Percentiles rank a stretch among this genome's conserved stretches.
These are phyloP conservation scores for Apogon talboti DNA, from an alignment of 2,797 vertebrate species.

Conservation along the genomic window DNA sequence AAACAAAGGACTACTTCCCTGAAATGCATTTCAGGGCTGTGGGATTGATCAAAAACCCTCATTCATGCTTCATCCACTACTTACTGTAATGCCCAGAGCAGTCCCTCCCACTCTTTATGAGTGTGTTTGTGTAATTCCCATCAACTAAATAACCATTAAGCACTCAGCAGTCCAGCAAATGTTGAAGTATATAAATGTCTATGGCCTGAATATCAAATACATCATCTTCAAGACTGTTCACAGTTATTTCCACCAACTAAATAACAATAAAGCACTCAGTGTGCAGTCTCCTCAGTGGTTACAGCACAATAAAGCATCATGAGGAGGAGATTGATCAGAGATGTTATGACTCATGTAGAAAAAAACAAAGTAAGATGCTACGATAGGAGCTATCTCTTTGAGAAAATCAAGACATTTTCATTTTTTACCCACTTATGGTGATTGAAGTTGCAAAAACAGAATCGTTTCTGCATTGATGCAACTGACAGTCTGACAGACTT, in stretches of 20 bases:
- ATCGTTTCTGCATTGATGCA: background rate
- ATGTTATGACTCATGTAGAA: conserved; percentile 32
- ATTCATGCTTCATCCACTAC: conserved; percentile 41
- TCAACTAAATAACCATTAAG: conserved; percentile 78
- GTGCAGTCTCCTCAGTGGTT: conserved; percentile 20
- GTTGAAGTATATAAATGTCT: conserved; percentile 65
- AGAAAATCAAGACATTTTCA: background rate
- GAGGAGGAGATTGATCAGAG: conserved; percentile 41
- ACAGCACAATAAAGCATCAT: conserved; percentile 30
- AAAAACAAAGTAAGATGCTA: conserved; percentile 3
- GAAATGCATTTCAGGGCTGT: conserved; percentile 45
- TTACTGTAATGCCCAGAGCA: conserved; percentile 67
- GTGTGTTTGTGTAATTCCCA: conserved; percentile 70
- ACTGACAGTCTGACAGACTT: conserved; percentile 3
- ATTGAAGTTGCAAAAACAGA: background rate
- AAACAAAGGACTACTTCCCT: conserved; percentile 52
- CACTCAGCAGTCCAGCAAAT: conserved; percentile 62
- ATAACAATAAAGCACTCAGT: conserved; percentile 74
- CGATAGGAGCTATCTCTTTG: background rate
- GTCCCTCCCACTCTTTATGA: conserved; percentile 46
- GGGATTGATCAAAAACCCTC: conserved; percentile 52
- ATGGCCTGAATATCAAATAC: conserved; percentile 65
- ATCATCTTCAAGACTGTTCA: conserved; percentile 52
- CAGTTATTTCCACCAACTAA: conserved; percentile 69
- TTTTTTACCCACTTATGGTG: background rate